phyloP scores from a whole-genome alignment of 2,113 vertebrate species.

The Hypanus sabinus region DNA sequence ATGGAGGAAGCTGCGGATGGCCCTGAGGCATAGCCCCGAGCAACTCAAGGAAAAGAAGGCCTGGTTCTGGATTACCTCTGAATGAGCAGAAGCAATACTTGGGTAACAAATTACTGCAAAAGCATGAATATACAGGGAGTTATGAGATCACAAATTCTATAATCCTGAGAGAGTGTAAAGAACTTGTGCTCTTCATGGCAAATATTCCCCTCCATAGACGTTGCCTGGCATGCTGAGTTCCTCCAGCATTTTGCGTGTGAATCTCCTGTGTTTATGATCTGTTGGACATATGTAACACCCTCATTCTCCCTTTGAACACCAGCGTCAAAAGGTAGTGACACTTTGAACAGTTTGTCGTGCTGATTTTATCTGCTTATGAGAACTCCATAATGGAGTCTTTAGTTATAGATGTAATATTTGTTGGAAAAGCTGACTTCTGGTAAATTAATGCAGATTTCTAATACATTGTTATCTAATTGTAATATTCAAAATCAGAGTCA shows the following conservation, averaged over 20 bases:
- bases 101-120: background rate
- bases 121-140: background rate
- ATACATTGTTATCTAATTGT: background rate
- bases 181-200: background rate
- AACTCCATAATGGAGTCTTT: background rate
- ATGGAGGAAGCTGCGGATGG: background rate
- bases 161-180: background rate
- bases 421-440: background rate
- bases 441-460: background rate
- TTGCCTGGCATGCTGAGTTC: too few relatives aligned
- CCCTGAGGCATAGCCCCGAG: background rate
- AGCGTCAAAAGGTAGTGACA: background rate
- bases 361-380: background rate
- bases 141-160: background rate
- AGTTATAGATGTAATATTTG: background rate
- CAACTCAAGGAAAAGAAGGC: background rate
- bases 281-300: too few relatives aligned
- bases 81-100: too few relatives aligned
- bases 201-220: too few relatives aligned
- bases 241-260: too few relatives aligned
- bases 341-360: background rate
- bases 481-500: background rate
- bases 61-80: background rate
- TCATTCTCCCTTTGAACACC: too few relatives aligned
- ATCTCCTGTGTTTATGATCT: too few relatives aligned